Base-by-base conservation (phyloP, 2,888 invertebrate genomes). In the Prenolepis imparis region DNA sequence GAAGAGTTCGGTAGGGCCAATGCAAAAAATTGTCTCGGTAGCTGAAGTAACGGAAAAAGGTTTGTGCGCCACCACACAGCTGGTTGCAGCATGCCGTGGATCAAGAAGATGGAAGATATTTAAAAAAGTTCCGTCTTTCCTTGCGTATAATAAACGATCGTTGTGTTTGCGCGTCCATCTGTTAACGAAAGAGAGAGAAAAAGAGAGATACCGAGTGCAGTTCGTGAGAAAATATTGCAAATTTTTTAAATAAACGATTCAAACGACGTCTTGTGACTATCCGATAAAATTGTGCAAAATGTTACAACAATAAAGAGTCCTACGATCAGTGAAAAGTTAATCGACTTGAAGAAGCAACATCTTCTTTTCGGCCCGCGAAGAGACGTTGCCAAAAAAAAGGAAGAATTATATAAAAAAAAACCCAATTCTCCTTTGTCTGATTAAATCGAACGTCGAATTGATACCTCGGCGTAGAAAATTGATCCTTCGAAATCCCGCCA, bases 401-500 rank as follows among this genome's bases (percentile, higher is more conserved):
- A n/a, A 61, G 28, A 63, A 57, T 75, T 48, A 48, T 21, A 36
- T 39, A n/a, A 48, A 12, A 28, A 28, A 12, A 28, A 28, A 2
- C 5, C 52, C 52, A n/a, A 73, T 63, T 81, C 21, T 61, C 28
- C 21, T 48, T 55, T 1, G 32, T 11, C 11, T 21, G 55, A 61
- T 15, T 11, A 24, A 21, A 73, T 70, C 18, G 72, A 80, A n/a
- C 63, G n/a, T 67, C 9, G 9, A 39, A 55, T 55, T 55, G 67
- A 66, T 57, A 59, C 57, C 3, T 9, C 36, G n/a, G 55, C n/a
- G 36, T 66, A 61, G 78, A 82, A 86, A 89, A 88, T 88, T 86
- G 89, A 89, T 89, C 86, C 78, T 72, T 41, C 74, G 63, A 87
- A 87, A 89, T 83, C 68, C 48, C 72, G 57, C 74, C 88, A 89